Percentiles rank a stretch among this genome's conserved stretches.
These are phyloP conservation scores for Varecia variegata DNA, from an alignment of 2,797 vertebrate genomes.

Conservation along the genomic window DNA sequence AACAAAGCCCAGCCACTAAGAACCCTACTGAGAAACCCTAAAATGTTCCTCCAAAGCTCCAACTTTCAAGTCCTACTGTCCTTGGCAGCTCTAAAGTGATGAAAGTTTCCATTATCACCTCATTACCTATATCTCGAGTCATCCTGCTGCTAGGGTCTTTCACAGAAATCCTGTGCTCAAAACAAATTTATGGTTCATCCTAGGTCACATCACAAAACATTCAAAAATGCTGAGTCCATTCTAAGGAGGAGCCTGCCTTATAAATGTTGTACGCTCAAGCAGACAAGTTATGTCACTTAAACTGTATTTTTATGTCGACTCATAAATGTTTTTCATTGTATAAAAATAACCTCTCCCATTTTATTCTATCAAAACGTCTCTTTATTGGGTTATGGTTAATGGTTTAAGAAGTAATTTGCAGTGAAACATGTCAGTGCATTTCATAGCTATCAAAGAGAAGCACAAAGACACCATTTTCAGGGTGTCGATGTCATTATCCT, in stretches of 20 bases:
- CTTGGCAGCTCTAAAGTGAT: background rate
- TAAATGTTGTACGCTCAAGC: background rate
- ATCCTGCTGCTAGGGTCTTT: background rate
- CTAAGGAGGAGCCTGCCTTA: background rate
- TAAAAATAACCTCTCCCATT: slow-evolving; percentile 58
- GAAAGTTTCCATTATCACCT: background rate
- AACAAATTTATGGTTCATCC: background rate
- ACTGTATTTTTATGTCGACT: slow-evolving; percentile 64
- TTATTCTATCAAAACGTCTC: slow-evolving; percentile 51
- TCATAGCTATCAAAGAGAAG: slow-evolving; percentile 48
- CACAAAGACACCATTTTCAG: background rate
- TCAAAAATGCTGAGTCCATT: background rate
- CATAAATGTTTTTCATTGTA: slow-evolving; percentile 58
- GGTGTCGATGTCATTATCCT: background rate
- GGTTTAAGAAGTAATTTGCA: slow-evolving; percentile 57
- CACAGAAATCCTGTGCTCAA: background rate
- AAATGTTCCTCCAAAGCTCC: background rate
- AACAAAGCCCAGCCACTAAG: background rate
- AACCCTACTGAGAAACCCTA: background rate
- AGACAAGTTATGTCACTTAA: background rate
- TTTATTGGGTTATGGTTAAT: slow-evolving; percentile 66
- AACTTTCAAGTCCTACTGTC: background rate
- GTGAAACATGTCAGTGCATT: slow-evolving; percentile 60
- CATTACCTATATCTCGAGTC: background rate
- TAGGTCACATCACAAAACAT: background rate